Percentiles rank a stretch among this genome's conserved stretches.
Conservation (phyloP, 2,113 vertebrate species). For the Archilochus colubris region DNA sequence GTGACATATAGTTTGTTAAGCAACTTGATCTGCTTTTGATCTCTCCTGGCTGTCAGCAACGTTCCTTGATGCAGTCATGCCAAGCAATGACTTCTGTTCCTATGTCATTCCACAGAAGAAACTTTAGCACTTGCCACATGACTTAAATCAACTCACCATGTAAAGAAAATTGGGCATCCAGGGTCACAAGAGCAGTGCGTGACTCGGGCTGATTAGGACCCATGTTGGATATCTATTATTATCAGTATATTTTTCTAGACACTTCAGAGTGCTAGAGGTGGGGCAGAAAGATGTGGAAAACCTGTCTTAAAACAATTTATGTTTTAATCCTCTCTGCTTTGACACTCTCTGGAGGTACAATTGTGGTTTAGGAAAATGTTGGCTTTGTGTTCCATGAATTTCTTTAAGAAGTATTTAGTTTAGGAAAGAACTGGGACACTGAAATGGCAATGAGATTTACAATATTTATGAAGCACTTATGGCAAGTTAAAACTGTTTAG, state of each 20-base stretch:
- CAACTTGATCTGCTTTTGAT: slow-evolving; percentile 78
- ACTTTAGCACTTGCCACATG: slow-evolving; percentile 68
- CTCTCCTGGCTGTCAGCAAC: slow-evolving; percentile 67
- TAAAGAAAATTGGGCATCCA: slow-evolving; percentile 32
- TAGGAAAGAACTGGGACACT: background rate
- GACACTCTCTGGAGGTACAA: background rate
- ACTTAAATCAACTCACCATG: slow-evolving; percentile 67
- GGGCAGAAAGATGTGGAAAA: background rate
- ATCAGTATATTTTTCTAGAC: background rate
- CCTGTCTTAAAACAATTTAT: background rate
- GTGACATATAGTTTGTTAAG: slow-evolving; percentile 66
- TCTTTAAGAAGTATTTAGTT: background rate
- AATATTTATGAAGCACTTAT: background rate
- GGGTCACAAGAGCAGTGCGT: slow-evolving; percentile 15
- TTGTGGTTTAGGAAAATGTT: background rate
- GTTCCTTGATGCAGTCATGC: slow-evolving; percentile 57
- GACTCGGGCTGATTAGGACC: background rate
- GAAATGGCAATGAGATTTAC: background rate
- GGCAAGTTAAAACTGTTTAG: background rate
- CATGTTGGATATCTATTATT: background rate
- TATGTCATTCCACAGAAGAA: slow-evolving; percentile 55
- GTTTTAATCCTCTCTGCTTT: background rate
- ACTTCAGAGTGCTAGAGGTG: background rate
- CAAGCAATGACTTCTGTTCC: slow-evolving; percentile 59
- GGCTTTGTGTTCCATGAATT: background rate